phyloP scores from a whole-genome alignment of 2,888 invertebrate genomes.

The Netelia inedita region DNA sequence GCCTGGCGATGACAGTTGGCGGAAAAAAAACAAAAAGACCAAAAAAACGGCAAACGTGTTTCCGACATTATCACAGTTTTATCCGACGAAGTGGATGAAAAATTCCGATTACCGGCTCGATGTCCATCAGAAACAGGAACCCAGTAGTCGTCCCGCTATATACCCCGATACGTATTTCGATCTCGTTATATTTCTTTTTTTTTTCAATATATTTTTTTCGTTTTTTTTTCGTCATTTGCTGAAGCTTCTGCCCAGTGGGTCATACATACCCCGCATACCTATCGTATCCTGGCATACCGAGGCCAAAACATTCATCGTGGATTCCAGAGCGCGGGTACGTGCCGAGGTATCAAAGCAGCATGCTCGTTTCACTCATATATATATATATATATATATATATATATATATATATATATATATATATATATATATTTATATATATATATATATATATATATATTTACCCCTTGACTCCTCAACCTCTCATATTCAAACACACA shows the following conservation, averaged over 20 bases:
- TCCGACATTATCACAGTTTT: constrained; percentile 46
- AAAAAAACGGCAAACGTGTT: neutral
- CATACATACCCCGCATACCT: neutral
- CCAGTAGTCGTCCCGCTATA: neutral
- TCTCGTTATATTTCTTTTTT: constrained; percentile 8
- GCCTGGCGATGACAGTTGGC: too few species aligned
- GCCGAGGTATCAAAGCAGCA: neutral
- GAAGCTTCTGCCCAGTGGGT: neutral
- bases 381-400: neutral
- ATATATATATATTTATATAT: neutral
- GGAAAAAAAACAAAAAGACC: neutral
- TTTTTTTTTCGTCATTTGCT: constrained; percentile 17
- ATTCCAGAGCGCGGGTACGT: neutral
- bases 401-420: neutral
- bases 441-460: neutral
- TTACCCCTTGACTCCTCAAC: neutral
- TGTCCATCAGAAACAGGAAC: constrained; percentile 31
- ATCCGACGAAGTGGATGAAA: constrained; percentile 31
- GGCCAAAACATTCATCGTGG: constrained; percentile 3
- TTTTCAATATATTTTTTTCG: neutral
- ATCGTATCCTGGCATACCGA: neutral
- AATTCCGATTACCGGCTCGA: constrained; percentile 33
- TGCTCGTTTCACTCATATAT: neutral
- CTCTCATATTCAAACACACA: neutral
- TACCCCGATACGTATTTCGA: neutral